Conservation (phyloP, 2,113 vertebrate species). For the Triplophysa siluroides region DNA sequence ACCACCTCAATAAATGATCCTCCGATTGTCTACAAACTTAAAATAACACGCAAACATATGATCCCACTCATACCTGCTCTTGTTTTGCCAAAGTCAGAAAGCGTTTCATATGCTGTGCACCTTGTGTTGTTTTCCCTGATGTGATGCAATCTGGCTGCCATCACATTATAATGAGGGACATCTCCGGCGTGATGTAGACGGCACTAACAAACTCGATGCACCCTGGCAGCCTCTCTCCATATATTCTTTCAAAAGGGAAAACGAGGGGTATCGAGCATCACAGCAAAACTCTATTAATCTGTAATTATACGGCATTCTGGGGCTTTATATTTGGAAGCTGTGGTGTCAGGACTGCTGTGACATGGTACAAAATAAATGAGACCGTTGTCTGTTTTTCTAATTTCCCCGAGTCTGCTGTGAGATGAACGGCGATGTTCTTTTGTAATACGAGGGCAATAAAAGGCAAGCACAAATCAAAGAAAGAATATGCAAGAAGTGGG, state of each 20-base stretch:
- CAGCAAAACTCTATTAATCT: constrained; percentile 63
- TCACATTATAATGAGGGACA: constrained; percentile 71
- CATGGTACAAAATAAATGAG: neutral
- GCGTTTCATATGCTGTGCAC: constrained; percentile 41
- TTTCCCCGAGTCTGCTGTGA: neutral
- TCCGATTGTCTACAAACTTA: constrained; percentile 20
- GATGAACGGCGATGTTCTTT: neutral
- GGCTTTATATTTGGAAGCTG: neutral
- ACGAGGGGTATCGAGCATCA: constrained; percentile 61
- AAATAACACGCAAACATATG: constrained; percentile 45
- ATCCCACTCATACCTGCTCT: constrained; percentile 17
- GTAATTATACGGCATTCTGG: neutral
- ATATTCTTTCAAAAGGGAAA: constrained; percentile 65
- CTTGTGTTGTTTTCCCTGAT: constrained; percentile 68
- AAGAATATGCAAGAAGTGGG: neutral
- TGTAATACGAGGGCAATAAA: neutral
- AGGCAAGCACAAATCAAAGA: neutral
- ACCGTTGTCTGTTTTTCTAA: constrained; percentile 54
- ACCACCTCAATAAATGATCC: constrained; percentile 15
- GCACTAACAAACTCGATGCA: constrained; percentile 67
- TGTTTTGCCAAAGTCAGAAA: constrained; percentile 48
- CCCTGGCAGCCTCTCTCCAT: constrained; percentile 56
- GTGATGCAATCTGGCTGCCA: constrained; percentile 69
- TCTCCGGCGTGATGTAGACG: constrained; percentile 70
- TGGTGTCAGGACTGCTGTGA: neutral